Percentiles rank a stretch among this genome's conserved stretches.
Conservation (phyloP, 2,888 invertebrate species). For the Anodontia alba region DNA sequence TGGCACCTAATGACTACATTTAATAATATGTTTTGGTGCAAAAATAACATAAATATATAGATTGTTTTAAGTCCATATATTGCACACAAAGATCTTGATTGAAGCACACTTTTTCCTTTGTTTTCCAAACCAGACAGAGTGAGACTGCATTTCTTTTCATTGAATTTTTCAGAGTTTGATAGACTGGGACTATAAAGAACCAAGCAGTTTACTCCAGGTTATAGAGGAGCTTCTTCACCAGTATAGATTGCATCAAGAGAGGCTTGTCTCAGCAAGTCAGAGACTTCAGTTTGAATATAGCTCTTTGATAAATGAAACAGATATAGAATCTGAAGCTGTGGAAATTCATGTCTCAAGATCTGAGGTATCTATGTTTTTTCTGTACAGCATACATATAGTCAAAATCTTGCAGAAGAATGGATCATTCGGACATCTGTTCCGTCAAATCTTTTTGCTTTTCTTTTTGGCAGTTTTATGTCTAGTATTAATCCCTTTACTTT, state of each 20-base stretch:
- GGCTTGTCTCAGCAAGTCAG: slow-evolving; percentile 83
- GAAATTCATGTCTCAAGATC: slow-evolving; percentile 87
- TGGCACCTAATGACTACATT: too few species aligned
- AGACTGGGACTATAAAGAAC: slow-evolving; percentile 89
- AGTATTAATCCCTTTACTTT: too few species aligned
- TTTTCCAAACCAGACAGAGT: too few species aligned
- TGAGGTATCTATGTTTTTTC: too few species aligned
- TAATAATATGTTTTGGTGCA: too few species aligned
- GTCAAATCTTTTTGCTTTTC: background rate
- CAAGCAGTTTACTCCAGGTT: slow-evolving; percentile 87
- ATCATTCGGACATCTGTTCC: background rate
- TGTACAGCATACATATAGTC: slow-evolving; percentile 16
- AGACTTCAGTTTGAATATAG: slow-evolving; percentile 89
- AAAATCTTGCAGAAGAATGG: background rate
- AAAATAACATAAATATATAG: too few species aligned
- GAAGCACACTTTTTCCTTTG: too few species aligned
- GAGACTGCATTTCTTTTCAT: too few species aligned
- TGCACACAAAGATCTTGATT: too few species aligned
- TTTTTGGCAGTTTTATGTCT: background rate
- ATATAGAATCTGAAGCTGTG: slow-evolving; percentile 87
- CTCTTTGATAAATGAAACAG: slow-evolving; percentile 87
- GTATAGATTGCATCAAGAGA: slow-evolving; percentile 87
- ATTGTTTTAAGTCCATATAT: too few species aligned
- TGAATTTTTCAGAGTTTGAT: slow-evolving; percentile 84
- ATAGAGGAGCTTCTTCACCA: slow-evolving; percentile 88